phyloP scores from a whole-genome alignment of 1,140 invertebrate species.

The Aphelenchoides besseyi region DNA sequence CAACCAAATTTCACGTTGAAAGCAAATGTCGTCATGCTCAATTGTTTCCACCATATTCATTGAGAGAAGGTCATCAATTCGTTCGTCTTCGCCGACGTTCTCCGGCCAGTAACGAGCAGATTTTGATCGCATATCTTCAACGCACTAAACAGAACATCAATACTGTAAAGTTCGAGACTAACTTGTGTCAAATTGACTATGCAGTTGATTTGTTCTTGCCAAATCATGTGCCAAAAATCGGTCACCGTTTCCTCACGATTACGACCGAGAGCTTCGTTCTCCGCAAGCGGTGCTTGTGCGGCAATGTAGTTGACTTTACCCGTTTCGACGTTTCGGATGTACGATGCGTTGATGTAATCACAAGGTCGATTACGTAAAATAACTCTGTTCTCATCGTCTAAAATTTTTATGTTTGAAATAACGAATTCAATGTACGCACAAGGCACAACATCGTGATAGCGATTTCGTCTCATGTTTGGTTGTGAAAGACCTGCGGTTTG shows the following conservation, averaged over 20 bases:
- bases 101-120: slow-evolving; percentile 48
- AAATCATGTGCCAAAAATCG: slow-evolving; percentile 64
- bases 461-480: slow-evolving; percentile 47
- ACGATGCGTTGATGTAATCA: slow-evolving; percentile 51
- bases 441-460: slow-evolving; percentile 47
- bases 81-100: slow-evolving; percentile 36
- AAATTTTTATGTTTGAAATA: too few relatives aligned
- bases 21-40: slow-evolving; percentile 48
- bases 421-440: too few relatives aligned
- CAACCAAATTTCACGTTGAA: slow-evolving; percentile 47
- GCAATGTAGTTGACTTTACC: slow-evolving; percentile 36
- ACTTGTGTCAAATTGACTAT: slow-evolving; percentile 64
- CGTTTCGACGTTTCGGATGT: slow-evolving; percentile 23
- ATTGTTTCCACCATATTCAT: slow-evolving; percentile 43
- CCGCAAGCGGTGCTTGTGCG: slow-evolving; percentile 44
- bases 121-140: slow-evolving; percentile 36
- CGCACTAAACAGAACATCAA: slow-evolving; percentile 12
- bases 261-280: slow-evolving; percentile 30
- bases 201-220: slow-evolving; percentile 64
- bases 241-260: slow-evolving; percentile 45
- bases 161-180: background rate
- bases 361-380: slow-evolving; percentile 25
- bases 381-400: slow-evolving; percentile 50
- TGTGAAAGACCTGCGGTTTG: background rate
- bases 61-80: slow-evolving; percentile 24